A percentile compares a stretch with the other conserved stretches of the same genome.
phyloP scores from a whole-genome alignment of 2,888 invertebrate species.

The Drosophila dives region DNA sequence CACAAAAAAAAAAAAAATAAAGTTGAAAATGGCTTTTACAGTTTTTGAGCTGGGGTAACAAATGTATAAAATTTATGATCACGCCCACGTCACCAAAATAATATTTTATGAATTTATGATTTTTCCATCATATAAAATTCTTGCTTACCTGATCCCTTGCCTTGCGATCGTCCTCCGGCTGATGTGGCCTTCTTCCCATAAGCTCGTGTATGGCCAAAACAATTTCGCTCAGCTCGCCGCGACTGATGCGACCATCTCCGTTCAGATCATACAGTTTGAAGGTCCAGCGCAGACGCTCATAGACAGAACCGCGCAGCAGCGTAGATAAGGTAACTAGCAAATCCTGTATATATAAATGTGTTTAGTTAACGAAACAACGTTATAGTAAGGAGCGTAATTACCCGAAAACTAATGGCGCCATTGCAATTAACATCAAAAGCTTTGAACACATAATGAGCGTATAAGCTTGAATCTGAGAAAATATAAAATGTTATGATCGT shows the following conservation, averaged over 20 bases:
- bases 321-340: slow-evolving; percentile 96
- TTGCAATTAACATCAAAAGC: slow-evolving; percentile 99
- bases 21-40: no score
- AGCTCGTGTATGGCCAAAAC: slow-evolving; percentile 96
- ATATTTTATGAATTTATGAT: not conserved
- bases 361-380: slow-evolving; percentile 1
- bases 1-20: no score
- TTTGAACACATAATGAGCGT: slow-evolving; percentile 99
- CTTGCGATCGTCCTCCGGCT: slow-evolving; percentile 92
- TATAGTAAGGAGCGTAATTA: slow-evolving; percentile 85
- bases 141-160: slow-evolving; percentile 90
- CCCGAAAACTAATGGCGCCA: slow-evolving; percentile 98
- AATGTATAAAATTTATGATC: no score
- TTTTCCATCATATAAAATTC: not conserved
- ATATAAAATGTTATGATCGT: slow-evolving; percentile 47
- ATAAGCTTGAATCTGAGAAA: slow-evolving; percentile 94
- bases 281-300: slow-evolving; percentile 98
- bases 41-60: no score
- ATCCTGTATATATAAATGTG: slow-evolving; percentile 88
- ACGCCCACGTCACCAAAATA: not conserved
- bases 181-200: slow-evolving; percentile 91
- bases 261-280: slow-evolving; percentile 98
- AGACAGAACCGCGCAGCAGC: slow-evolving; percentile 95
- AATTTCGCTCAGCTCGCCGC: slow-evolving; percentile 94
- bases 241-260: slow-evolving; percentile 97